Conservation (phyloP, 2,797 vertebrate species). For the Leucoraja ocellata region DNA sequence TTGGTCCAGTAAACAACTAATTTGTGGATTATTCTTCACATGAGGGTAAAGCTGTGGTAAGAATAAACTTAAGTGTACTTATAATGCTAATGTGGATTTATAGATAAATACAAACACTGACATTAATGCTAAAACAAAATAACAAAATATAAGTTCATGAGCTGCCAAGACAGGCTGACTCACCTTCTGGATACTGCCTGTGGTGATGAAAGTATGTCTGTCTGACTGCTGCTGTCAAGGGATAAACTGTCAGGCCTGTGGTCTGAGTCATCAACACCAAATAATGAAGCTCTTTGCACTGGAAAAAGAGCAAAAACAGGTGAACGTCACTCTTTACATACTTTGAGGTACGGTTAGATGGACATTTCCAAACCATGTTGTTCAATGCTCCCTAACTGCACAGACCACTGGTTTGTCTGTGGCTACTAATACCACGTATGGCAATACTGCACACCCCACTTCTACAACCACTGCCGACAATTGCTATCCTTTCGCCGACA, state of each 20-base stretch:
- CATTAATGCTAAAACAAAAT: no score
- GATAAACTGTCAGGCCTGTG: conserved; percentile 63
- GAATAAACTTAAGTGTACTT: not conserved
- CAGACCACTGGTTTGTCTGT: not conserved
- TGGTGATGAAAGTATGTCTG: conserved; percentile 72
- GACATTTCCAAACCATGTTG: not conserved
- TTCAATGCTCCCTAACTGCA: not conserved
- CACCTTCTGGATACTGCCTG: conserved; percentile 76
- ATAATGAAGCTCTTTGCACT: conserved; percentile 87
- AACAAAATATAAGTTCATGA: not conserved
- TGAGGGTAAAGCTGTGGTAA: no score
- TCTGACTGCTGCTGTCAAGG: conserved; percentile 71
- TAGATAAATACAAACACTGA: not conserved
- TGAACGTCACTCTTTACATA: not conserved
- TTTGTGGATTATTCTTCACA: not conserved
- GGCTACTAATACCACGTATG: not conserved
- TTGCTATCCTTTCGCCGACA: not conserved
- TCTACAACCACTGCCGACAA: not conserved
- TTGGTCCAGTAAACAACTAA: no score
- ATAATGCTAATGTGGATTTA: not conserved
- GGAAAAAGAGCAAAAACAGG: conserved; percentile 43
- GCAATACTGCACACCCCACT: not conserved
- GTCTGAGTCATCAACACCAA: conserved; percentile 77
- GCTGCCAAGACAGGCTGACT: conserved; percentile 38
- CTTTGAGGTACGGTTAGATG: not conserved